Percentiles rank a stretch among this genome's conserved stretches.
phyloP scores from a whole-genome alignment of 2,113 vertebrate genomes.

The Grammomys surdaster region DNA sequence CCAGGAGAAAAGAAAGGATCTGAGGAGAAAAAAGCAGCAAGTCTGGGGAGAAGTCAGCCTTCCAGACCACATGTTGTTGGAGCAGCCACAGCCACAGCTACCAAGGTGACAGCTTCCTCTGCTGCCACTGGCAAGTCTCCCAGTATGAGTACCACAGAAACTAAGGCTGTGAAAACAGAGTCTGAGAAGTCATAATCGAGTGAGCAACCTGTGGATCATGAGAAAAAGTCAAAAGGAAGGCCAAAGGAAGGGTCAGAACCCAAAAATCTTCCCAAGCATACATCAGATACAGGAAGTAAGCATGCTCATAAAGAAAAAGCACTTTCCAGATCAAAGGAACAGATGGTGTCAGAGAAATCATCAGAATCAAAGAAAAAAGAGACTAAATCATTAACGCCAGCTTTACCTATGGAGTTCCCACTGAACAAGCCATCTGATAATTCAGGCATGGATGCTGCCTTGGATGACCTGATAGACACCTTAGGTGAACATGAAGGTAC shows the following conservation, averaged over 20 bases:
- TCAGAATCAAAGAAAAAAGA: conserved; percentile 78
- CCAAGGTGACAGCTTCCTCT: conserved; percentile 69
- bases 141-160: conserved; percentile 83
- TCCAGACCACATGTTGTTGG: no score
- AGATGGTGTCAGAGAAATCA: conserved; percentile 50
- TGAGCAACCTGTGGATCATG: conserved; percentile 76
- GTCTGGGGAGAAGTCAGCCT: no score
- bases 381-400: not conserved
- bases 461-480: conserved; percentile 87
- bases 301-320: conserved; percentile 72
- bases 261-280: conserved; percentile 66
- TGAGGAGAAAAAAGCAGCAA: conserved; percentile 66
- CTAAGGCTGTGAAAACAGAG: conserved; percentile 82
- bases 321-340: conserved; percentile 54
- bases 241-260: conserved; percentile 75
- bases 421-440: conserved; percentile 19
- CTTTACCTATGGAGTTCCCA: conserved; percentile 40
- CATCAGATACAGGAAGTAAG: conserved; percentile 64
- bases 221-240: conserved; percentile 76
- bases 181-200: conserved; percentile 75
- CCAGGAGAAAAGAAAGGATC: conserved; percentile 78
- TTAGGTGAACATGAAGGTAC: conserved; percentile 84
- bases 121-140: conserved; percentile 46
- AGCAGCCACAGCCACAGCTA: no score
- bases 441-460: conserved; percentile 84